Evolutionary conservation across 2,113 vertebrate species (phyloP), one percentile per base, ranked within the genome.

Genomic region (Ammodytes marinus): DNA sequence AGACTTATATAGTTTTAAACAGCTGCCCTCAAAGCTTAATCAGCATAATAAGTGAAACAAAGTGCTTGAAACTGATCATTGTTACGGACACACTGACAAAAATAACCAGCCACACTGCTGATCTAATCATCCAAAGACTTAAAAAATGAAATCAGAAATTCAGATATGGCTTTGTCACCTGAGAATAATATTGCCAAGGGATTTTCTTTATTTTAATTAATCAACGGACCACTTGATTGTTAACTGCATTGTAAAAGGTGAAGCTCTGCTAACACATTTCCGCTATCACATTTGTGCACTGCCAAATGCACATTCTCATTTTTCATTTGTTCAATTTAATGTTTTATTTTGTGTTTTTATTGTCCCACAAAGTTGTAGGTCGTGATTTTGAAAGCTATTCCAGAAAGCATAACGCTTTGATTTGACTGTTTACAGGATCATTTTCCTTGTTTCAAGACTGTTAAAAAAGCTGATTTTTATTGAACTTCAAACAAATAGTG

Each of bases 381-480:
- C 57, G 27, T 61, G 54, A 74, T 72, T 79, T 27, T 53, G 39
- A 66, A 58, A 58, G 59, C 40, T 64, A 42, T 19, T 79, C 27
- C 54, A 83, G 66, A 86, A 80, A 88, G 83, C 86, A 86, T 77
- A 70, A 84, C 86, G 87, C 88, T 92, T 93, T 91, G 89, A 86
- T 78, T 88, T 87, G 37, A 83, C 47, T 0, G 72, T 90, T 92
- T 87, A 91, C 88, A 87, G 19, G 78, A 76, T 69, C 55, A n/a
- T 75, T 53, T 65, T 82, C 61, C 76, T n/a, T 85, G 77, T 80
- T 86, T 85, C 12, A 86, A 90, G 87, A 93, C 89, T 92, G 92
- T 92, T 94, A 83, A 13, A 88, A 89, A 87, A 82, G 84, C 87
- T 91, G 85, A 83, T 92, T 86, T 93, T 87, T 79, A 85, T 83